Percentiles rank a stretch among this genome's conserved stretches.
Conservation (phyloP, 2,113 vertebrate genomes). For the Erythrocercus mccallii region DNA sequence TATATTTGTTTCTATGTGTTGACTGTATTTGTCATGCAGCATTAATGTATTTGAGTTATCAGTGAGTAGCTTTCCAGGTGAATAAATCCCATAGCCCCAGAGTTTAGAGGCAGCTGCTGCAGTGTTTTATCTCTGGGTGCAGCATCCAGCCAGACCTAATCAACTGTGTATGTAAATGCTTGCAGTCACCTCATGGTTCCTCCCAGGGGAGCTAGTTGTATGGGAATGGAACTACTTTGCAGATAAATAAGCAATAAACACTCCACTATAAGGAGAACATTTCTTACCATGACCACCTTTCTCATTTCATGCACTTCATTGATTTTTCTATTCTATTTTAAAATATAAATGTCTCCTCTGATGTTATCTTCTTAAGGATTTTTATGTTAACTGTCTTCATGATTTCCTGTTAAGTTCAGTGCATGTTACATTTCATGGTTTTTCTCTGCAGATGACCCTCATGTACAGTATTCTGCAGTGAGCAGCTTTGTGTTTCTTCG, state of each 20-base stretch:
- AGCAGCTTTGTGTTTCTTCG: constrained; percentile 99
- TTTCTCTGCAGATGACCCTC: constrained; percentile 88
- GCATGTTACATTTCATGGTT: constrained; percentile 74
- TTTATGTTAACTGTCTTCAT: constrained; percentile 65
- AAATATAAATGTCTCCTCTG: constrained; percentile 11
- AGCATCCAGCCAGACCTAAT: neutral
- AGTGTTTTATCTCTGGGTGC: neutral
- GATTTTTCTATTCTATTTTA: constrained; percentile 38
- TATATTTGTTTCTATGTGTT: neutral
- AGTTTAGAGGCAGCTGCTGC: neutral
- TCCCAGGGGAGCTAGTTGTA: neutral
- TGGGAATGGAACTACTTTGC: neutral
- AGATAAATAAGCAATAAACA: neutral
- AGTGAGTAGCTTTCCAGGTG: neutral
- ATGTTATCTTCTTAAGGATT: neutral
- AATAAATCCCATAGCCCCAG: neutral
- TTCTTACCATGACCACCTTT: constrained; percentile 18
- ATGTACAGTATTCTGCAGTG: constrained; percentile 97
- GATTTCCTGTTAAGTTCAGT: constrained; percentile 60
- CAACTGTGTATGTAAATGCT: neutral
- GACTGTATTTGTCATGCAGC: neutral
- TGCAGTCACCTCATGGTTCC: fast-evolving
- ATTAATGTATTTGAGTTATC: neutral
- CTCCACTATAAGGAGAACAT: neutral
- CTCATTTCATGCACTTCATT: constrained; percentile 65